phyloP scores from a whole-genome alignment of 2,888 invertebrate genomes.

The Orthosia gracilis region DNA sequence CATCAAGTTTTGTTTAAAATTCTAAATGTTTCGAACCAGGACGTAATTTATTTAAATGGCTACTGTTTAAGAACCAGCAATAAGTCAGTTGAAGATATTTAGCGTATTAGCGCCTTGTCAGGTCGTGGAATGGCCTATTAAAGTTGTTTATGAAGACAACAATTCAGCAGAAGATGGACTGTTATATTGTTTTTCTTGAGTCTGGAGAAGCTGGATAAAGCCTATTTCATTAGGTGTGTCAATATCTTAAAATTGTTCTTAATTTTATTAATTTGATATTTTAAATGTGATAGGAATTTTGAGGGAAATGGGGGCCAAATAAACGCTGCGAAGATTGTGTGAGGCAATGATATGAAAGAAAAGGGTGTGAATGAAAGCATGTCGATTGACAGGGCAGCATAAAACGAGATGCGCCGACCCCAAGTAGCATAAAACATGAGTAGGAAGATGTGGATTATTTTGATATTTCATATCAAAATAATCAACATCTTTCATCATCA shows the following conservation, averaged over 20 bases:
- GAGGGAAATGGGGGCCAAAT: too few species aligned
- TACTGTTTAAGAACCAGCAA: constrained; percentile 26
- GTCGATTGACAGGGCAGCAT: too few species aligned
- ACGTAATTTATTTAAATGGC: constrained; percentile 36
- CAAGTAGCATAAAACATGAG: too few species aligned
- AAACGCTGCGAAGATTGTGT: too few species aligned
- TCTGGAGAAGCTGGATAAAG: constrained; percentile 1
- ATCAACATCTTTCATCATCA: too few species aligned
- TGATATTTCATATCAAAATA: too few species aligned
- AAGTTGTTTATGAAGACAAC: constrained; percentile 48
- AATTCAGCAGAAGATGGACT: constrained; percentile 14
- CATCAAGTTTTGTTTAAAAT: background rate
- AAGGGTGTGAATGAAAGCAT: too few species aligned
- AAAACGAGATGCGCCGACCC: too few species aligned
- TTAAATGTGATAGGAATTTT: too few species aligned
- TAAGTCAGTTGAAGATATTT: constrained; percentile 46
- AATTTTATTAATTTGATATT: too few species aligned
- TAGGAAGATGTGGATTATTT: too few species aligned
- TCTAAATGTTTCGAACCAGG: constrained; percentile 10
- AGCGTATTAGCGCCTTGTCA: constrained; percentile 37
- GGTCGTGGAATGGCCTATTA: constrained; percentile 42
- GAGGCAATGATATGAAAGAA: too few species aligned
- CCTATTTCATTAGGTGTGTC: background rate
- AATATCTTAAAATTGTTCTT: background rate
- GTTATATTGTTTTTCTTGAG: constrained; percentile 24